Base-by-base conservation (phyloP, 2,888 invertebrate genomes). In the Troides oblongomaculatus region DNA sequence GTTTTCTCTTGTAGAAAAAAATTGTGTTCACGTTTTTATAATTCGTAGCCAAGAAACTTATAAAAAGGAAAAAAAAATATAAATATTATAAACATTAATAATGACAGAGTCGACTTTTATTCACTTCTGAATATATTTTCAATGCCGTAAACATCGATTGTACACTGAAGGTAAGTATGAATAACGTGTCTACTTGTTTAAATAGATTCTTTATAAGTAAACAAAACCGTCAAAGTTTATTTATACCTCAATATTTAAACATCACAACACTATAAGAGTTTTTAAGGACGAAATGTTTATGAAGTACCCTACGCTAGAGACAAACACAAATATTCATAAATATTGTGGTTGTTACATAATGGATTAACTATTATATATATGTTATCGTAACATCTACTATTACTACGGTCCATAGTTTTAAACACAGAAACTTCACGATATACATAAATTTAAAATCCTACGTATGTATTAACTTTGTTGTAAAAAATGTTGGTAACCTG, bases 401-500 rank as follows among this genome's bases (percentile, higher is more conserved):
- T 50, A 46, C 10, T 10, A 46, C 12, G 14, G 50, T 5, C 14
- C 18, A 50, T 18, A 14, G 18, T 17, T 17, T 50, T 18, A 1
- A 14, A 50, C 17, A 17, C 17, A 50, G 2, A 5, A 50, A 39
- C 39, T 30, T 30, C 3, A 30, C 30, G 5, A 30, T 46, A 46
- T 46, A 14, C 18, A 50, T 14, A 50, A 2, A 50, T 18, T 18
- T 50, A 14, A 17, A 50, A 50, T 50, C 2, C 5, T 12, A 17
- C 17, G 46, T 50, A 5, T 50, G 10, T 17, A 50, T 21, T 36
- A 57, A 21, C 6, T 6, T 21, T 57, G 6, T 57, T 0, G 21
- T 10, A 57, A 4, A 56, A 14, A 30, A 50, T 30, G 25, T 36
- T 64, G 68, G 72, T 74, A 77, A 93, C 94, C 89, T 97, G 97